Evolutionary conservation across 1,140 invertebrate species (phyloP), one percentile per base, ranked within the genome.

Genomic region (Drosophila cardini): DNA sequence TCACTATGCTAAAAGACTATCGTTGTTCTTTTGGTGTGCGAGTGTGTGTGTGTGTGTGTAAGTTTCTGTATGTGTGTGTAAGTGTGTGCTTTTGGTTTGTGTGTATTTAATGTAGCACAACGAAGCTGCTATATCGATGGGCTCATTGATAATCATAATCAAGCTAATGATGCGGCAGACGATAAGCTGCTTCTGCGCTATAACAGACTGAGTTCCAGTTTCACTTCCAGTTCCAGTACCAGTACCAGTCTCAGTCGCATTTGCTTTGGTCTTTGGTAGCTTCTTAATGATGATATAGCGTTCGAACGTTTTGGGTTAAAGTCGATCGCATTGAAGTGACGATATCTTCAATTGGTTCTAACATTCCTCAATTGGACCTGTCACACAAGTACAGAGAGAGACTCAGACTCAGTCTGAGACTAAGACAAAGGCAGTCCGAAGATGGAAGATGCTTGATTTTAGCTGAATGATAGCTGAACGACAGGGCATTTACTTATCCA

Each of bases 81-180:
- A 2, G 21, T 21, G 21, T 21, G 21, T 3, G 21, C 21, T 9
- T 32, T 55, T 46, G 13, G 26, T 38, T 18, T 53, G 21, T 43
- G 26, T 65, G 36, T 53, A 62, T 81, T 77, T 62, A 80, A 80
- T 73, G 73, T 72, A 56, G 77, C 68, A 58, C 43, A 52, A 50
- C 50, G 11, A 26, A 26, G 30, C 56, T 45, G 52, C 71, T 63
- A 50, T 71, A 67, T 71, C 78, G 74, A 84, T 90, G 84, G 89
- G 80, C 80, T 80, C 85, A 89, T 89, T 90, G 84, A 89, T 89
- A 89, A 89, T 84, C 80, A 89, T 90, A 89, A 89, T 89, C 84
- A 89, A 90, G 85, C 84, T 90, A 90, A 89, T 89, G 85, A 89
- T 78, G 85, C 84, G 70, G 73, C 80, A 72, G 84, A 77, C 71